phyloP scores from a whole-genome alignment of 2,888 invertebrate genomes.

The Lithophane semibrunnea region DNA sequence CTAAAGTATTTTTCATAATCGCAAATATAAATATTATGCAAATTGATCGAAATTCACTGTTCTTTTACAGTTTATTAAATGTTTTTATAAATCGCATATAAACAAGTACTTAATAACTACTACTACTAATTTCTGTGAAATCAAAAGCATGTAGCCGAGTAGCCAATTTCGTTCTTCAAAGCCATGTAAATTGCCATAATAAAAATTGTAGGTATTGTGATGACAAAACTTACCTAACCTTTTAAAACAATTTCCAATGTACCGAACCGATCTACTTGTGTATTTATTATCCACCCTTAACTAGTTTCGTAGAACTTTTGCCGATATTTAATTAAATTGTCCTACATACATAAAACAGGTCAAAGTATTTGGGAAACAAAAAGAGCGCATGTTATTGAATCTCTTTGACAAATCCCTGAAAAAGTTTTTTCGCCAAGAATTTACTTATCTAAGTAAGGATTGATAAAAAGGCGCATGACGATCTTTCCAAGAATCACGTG shows the following conservation, averaged over 20 bases:
- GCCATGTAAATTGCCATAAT: neutral
- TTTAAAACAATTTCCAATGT: slow-evolving; percentile 3
- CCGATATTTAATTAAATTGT: slow-evolving; percentile 34
- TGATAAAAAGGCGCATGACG: slow-evolving; percentile 33
- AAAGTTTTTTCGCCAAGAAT: slow-evolving; percentile 58
- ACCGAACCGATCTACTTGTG: too few species aligned
- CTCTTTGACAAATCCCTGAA: slow-evolving; percentile 50
- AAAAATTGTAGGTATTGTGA: neutral
- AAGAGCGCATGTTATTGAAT: slow-evolving; percentile 28
- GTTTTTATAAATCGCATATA: too few species aligned
- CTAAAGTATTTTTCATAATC: neutral
- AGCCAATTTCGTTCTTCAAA: neutral
- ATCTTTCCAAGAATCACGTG: neutral
- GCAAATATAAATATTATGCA: slow-evolving; percentile 1
- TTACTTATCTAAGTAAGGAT: slow-evolving; percentile 53
- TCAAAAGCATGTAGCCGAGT: neutral
- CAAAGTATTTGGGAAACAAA: slow-evolving; percentile 34
- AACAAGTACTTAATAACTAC: neutral
- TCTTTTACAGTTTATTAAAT: neutral
- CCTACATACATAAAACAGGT: slow-evolving; percentile 30
- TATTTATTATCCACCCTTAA: slow-evolving; percentile 9
- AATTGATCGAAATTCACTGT: neutral
- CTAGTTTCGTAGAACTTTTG: slow-evolving; percentile 18
- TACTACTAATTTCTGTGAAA: neutral
- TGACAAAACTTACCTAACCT: neutral